Conservation (phyloP, 2,113 vertebrate species). For the Mixornis gularis region DNA sequence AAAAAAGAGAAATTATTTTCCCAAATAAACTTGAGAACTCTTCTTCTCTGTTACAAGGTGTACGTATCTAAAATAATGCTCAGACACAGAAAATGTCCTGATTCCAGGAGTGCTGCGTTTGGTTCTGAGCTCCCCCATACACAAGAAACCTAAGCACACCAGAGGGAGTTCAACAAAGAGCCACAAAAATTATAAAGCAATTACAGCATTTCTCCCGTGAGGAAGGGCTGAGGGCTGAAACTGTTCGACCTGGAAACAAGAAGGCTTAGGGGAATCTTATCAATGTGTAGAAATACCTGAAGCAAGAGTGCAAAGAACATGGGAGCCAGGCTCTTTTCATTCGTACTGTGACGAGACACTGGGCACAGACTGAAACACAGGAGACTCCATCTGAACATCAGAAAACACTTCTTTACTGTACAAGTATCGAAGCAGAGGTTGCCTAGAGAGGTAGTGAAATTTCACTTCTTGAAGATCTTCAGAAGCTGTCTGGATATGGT, state of each 20-base stretch:
- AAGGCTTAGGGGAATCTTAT: background rate
- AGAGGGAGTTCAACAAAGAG: background rate
- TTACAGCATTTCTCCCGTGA: background rate
- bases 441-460: background rate
- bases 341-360: background rate
- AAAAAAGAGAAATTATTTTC: background rate
- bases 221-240: background rate
- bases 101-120: background rate
- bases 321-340: background rate
- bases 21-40: background rate
- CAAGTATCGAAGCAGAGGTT: background rate
- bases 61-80: background rate
- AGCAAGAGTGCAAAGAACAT: accelerated
- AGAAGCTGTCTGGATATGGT: background rate
- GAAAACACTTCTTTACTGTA: background rate
- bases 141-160: background rate
- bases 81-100: background rate
- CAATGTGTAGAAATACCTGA: background rate
- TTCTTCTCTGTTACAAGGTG: background rate
- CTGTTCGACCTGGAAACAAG: background rate
- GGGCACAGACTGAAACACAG: background rate
- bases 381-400: background rate
- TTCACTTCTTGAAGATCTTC: background rate
- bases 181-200: background rate
- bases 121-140: background rate